Evolutionary conservation across 2,113 vertebrate species (phyloP), one percentile per base, ranked within the genome.

Genomic region (Ranitomeya variabilis): DNA sequence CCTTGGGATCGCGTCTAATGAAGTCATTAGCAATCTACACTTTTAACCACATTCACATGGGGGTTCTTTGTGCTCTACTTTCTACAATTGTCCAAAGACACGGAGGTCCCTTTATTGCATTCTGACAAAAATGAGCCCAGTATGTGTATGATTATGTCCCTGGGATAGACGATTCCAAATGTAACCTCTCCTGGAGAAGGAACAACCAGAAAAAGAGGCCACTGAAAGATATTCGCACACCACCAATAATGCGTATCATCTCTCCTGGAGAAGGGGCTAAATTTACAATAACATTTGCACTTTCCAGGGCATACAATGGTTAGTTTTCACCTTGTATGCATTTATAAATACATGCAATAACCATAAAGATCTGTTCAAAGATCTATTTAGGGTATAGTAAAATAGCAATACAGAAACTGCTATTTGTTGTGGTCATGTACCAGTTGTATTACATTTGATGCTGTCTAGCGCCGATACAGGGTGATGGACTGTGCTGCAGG

Each of bases 1-100:
- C 55, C 23, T 81, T 59, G 26, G 79, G 15, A 31, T 81, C 57
- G 52, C 51, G 73, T 52, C 37, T 76, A 76, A 76, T 52, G 73
- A 76, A 52, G 37, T 9, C 45, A 76, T 76, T 76, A 76, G 19
- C 37, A 76, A 52, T 51, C 18, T 76, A 19, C 18, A 21, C 73
- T 76, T 21, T 76, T 62, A 59, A 79, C 77, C 52, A 54, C 37
- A 7, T 60, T 26, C 78, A 60, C 77, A 54, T 79, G 77, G 77
- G 77, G 23, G 23, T 55, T 7, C 78, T 16, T 60, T 59, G 78
- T 80, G 78, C 54, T 80, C 21, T 2, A 13, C 12, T 13, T 80
- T 80, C 54, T 14, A 7, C 21, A 55, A 57, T 80, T 18, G n/a
- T 8, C 23, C n/a, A 31, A 31, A 80, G 55, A 59, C 78, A 31